These are phyloP conservation scores for Sternarchorhynchus goeldii DNA, from an alignment of 2,797 vertebrate genomes.

Conservation along the genomic window DNA sequence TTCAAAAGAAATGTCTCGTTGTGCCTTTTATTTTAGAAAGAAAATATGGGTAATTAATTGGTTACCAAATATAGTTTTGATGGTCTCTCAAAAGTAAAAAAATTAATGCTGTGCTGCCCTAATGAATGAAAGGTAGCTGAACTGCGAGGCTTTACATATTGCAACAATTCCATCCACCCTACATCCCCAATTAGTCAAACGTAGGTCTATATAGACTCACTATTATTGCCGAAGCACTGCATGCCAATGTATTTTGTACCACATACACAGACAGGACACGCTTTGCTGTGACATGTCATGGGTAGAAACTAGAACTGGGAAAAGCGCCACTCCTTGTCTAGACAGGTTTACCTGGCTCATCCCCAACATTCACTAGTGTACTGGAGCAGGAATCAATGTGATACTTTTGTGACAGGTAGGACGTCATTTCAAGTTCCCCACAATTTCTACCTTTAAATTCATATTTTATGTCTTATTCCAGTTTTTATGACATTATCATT, in stretches of 20 bases:
- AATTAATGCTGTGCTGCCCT: no score
- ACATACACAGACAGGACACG: conserved; percentile 5
- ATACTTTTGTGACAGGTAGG: not conserved
- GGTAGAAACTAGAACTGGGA: not conserved
- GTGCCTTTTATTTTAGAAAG: no score
- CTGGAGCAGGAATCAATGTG: not conserved
- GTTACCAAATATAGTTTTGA: no score
- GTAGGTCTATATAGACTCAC: not conserved
- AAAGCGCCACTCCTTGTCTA: conserved; percentile 34
- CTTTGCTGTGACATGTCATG: conserved; percentile 40
- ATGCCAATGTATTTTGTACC: not conserved
- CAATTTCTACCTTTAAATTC: not conserved
- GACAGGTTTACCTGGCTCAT: conserved; percentile 28
- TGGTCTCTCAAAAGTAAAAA: no score
- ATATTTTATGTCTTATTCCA: not conserved
- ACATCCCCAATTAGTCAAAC: not conserved
- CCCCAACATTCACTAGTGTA: conserved; percentile 18
- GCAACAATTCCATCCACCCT: no score
- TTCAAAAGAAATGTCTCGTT: no score
- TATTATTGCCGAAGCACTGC: not conserved
- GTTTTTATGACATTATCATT: no score
- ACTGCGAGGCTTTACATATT: not conserved
- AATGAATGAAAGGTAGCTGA: no score
- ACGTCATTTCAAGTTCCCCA: not conserved
- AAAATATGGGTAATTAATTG: no score